These are phyloP conservation scores for Halocynthia aurantium DNA, from an alignment of 23 tunicate genomes.

Conservation along the genomic window DNA sequence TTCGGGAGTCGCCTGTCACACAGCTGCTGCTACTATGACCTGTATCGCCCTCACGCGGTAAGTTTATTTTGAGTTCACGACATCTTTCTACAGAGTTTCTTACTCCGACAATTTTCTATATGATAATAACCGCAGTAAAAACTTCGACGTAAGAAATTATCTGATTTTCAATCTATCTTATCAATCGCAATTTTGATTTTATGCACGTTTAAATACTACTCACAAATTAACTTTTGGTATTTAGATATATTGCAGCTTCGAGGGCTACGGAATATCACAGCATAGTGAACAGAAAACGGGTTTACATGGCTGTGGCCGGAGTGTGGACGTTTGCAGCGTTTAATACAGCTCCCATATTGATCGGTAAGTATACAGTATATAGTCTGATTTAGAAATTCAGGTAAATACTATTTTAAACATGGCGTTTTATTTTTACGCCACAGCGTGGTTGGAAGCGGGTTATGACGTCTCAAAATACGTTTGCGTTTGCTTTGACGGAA, in stretches of 20 bases:
- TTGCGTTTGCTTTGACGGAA: constrained; percentile 47
- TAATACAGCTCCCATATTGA: constrained; percentile 30
- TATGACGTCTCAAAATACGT: constrained; percentile 24
- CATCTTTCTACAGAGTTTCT: background rate
- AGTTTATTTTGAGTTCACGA: background rate
- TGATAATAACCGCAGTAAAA: background rate
- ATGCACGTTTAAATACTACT: too few relatives aligned
- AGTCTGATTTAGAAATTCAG: too few relatives aligned
- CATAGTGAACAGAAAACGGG: constrained; percentile 10
- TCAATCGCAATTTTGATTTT: too few relatives aligned
- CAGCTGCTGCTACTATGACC: constrained; percentile 45
- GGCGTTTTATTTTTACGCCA: background rate
- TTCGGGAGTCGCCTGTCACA: constrained; percentile 41
- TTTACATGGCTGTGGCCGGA: constrained; percentile 3
- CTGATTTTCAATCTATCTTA: too few relatives aligned
- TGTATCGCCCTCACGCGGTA: constrained; percentile 40
- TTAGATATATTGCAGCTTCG: constrained; percentile 34
- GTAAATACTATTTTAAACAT: background rate
- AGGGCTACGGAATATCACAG: constrained; percentile 16
- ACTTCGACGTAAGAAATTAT: too few relatives aligned
- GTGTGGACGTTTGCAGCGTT: constrained; percentile 30
- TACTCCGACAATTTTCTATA: background rate
- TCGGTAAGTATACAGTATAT: constrained; percentile 11
- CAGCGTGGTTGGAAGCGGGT: constrained; percentile 31
- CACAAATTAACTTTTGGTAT: background rate